Evolutionary conservation across 1,140 invertebrate genomes (phyloP).

Genomic region (Ctenoplectra terminalis): DNA sequence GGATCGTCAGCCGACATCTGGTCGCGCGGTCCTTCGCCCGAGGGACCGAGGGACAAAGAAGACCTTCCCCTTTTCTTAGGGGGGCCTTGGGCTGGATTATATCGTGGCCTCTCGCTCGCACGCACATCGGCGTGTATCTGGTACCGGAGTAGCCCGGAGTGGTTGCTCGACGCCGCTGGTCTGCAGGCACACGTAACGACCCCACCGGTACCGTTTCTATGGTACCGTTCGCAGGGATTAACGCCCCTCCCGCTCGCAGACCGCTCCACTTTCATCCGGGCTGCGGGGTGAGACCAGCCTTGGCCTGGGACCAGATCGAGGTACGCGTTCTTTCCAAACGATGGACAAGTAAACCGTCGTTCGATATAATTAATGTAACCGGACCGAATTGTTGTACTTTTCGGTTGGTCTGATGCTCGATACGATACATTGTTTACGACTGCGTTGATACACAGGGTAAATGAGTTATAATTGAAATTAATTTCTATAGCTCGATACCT

Average conservation of each 20-base stretch:
- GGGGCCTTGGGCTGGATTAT: conserved; percentile 66
- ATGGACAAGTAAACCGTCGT: background rate
- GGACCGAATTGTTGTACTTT: background rate
- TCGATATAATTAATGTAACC: conserved; percentile 17
- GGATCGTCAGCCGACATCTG: conserved; percentile 73
- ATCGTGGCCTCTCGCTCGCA: conserved; percentile 56
- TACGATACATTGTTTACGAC: background rate
- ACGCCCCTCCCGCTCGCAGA: conserved; percentile 72
- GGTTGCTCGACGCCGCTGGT: conserved; percentile 56
- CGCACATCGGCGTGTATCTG: conserved; percentile 16
- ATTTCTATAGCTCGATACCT: background rate
- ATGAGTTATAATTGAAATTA: background rate
- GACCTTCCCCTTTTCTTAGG: conserved; percentile 74
- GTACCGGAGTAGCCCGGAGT: conserved; percentile 54
- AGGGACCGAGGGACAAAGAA: conserved; percentile 71
- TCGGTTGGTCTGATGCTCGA: background rate
- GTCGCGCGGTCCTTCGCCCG: conserved; percentile 67
- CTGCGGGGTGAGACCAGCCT: conserved; percentile 62
- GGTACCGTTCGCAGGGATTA: conserved; percentile 80
- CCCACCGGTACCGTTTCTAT: conserved; percentile 81
- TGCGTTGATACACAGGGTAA: background rate
- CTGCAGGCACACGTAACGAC: conserved; percentile 70
- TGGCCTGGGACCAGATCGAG: conserved; percentile 52
- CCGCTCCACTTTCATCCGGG: conserved; percentile 66
- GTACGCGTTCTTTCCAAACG: conserved; percentile 15